These are phyloP conservation scores for Ceratina japonica DNA, from an alignment of 1,140 invertebrate genomes.

Conservation along the genomic window DNA sequence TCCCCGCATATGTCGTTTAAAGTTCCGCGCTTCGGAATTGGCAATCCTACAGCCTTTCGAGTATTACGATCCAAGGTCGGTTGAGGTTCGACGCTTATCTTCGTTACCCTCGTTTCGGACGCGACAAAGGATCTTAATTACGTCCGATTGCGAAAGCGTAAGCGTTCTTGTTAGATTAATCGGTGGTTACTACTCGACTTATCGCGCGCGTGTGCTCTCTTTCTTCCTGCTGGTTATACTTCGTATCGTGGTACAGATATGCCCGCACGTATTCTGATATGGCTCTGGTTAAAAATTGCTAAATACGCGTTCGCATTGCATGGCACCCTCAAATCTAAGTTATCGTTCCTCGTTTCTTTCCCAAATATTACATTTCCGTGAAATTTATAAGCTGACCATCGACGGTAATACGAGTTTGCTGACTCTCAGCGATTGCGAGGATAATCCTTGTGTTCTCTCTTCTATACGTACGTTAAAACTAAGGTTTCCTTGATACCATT, in stretches of 20 bases:
- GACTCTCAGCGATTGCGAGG: no score
- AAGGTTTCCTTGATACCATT: no score
- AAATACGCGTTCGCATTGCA: no score
- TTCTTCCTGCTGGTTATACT: constrained; percentile 35
- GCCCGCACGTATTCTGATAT: background rate
- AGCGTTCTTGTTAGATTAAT: constrained; percentile 4
- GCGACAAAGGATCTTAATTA: constrained; percentile 34
- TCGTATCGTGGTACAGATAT: constrained; percentile 18
- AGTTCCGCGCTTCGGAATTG: constrained; percentile 10
- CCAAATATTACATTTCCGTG: no score
- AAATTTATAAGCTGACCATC: background rate
- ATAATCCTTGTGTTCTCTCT: constrained; percentile 3
- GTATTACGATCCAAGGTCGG: background rate
- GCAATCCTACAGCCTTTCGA: background rate
- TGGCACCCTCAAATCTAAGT: no score
- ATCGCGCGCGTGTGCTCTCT: constrained; percentile 5
- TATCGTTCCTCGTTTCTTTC: no score
- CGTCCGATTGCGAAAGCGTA: background rate
- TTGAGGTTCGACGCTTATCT: background rate
- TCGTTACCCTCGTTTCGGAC: background rate
- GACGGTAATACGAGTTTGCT: no score
- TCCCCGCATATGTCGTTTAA: constrained; percentile 17
- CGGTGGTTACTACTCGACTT: constrained; percentile 8
- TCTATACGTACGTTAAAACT: no score
- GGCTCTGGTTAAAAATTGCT: no score